Evolutionary conservation across 2,797 vertebrate genomes (phyloP), one percentile per base, ranked within the genome.

Genomic region (Hybognathus amarus): DNA sequence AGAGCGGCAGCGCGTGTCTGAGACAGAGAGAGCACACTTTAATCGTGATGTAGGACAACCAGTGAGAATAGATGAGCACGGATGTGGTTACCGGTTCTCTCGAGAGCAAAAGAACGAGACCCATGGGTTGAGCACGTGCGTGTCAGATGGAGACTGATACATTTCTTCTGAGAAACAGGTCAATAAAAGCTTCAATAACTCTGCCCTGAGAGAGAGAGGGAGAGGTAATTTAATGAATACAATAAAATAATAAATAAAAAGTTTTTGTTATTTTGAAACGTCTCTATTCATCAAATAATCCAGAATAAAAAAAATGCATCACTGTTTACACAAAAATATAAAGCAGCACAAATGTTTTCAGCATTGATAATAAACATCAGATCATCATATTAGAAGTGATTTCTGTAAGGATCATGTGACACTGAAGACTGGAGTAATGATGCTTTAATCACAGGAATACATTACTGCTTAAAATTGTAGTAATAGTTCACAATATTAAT

Each of bases 101-200:
- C 97, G 94, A 74, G 98, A 99, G 93, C 98, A 99, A 92, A 99
- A 99, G 91, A 98, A 99, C 22, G 97, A 97, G 82, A 99, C 97
- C 98, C 98, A 99, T 1, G 98, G 98, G 90, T 99, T 99, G 83
- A 95, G 86, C 79, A 96, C 91, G 73, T 64, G 94, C 83, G 94
- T 96, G 83, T 99, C 98, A 0, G 96, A 92, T 63, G 98, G 97
- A 17, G 97, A 96, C 86, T 99, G 93, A 91, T 99, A 99, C 96
- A 99, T 98, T 89, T 97, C 97, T 95, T 99, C 98, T 0, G 98
- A 99, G 93, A 99, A 99, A 91, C 98, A 99, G 0, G 98, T 99
- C 63, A 99, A 92, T 80, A 99, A 90, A 85, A 99, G 89, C 87
- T 98, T 97, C 90, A 99, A 91, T 68, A 99, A 89, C 91, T 99